Percentiles rank a stretch among this genome's conserved stretches.
Conservation (phyloP, 2,113 vertebrate genomes). For the Hippocampus comes region DNA sequence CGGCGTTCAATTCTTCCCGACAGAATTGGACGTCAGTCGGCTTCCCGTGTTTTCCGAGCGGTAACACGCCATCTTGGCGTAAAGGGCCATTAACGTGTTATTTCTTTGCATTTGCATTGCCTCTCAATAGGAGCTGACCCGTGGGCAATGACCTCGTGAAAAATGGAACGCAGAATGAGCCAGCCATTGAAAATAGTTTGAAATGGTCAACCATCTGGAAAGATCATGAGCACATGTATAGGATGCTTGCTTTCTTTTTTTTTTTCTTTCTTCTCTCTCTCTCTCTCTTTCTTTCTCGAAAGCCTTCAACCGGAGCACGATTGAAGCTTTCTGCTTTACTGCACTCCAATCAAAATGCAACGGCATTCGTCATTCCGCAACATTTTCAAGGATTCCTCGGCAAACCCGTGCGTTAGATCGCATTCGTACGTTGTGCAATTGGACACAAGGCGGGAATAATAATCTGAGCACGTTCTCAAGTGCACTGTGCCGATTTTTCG, state of each 20-base stretch:
- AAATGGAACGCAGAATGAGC: slow-evolving; percentile 46
- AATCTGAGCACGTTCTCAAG: no score
- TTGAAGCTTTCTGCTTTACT: slow-evolving; percentile 26
- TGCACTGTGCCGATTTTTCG: no score
- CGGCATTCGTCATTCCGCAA: background rate
- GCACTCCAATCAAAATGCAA: slow-evolving; percentile 11
- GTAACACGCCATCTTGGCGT: slow-evolving; percentile 14
- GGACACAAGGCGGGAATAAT: background rate
- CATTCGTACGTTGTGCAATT: background rate
- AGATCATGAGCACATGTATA: slow-evolving; percentile 26
- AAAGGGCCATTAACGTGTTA: slow-evolving; percentile 4
- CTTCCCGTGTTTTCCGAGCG: slow-evolving; percentile 1
- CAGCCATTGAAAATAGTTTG: slow-evolving; percentile 43
- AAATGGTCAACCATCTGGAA: slow-evolving; percentile 59
- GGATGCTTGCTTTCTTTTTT: slow-evolving; percentile 20
- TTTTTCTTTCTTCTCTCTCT: background rate
- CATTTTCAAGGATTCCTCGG: background rate
- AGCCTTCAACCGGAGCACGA: slow-evolving; percentile 24
- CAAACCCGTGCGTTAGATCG: background rate
- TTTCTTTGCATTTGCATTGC: slow-evolving; percentile 33
- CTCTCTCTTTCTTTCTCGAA: slow-evolving; percentile 25
- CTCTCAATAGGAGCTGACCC: slow-evolving; percentile 41
- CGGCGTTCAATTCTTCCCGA: background rate
- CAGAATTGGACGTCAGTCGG: background rate
- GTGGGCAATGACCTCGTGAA: slow-evolving; percentile 42